Conservation (phyloP, 2,113 vertebrate species). For the Labrus mixtus region DNA sequence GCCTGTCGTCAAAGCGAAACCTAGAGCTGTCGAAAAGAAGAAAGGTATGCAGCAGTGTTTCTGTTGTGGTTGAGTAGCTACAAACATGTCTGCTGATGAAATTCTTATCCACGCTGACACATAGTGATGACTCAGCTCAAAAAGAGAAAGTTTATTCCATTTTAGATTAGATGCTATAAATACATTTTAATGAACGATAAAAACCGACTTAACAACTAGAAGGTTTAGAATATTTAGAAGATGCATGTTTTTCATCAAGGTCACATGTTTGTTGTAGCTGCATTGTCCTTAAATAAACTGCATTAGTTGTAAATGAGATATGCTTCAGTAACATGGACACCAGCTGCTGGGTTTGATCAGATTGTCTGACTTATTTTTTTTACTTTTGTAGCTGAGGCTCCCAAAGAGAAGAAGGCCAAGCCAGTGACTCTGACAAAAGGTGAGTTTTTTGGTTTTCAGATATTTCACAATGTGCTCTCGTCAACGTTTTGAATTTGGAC, state of each 20-base stretch:
- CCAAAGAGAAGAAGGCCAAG: neutral
- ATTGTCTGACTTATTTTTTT: neutral
- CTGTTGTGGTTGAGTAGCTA: neutral
- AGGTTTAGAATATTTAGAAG: too few species aligned
- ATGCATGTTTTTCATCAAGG: too few species aligned
- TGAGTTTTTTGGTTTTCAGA: neutral
- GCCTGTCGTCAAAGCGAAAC: constrained; percentile 3
- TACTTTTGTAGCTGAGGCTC: neutral
- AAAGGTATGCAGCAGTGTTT: constrained; percentile 49
- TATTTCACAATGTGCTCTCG: too few species aligned
- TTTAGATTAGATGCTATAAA: too few species aligned
- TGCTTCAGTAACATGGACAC: neutral
- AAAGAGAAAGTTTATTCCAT: neutral
- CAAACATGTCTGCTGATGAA: neutral
- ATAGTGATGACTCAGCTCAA: neutral
- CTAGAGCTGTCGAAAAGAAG: constrained; percentile 23
- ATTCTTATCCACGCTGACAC: neutral
- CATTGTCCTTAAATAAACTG: too few species aligned
- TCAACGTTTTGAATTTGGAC: too few species aligned
- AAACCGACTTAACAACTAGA: too few species aligned
- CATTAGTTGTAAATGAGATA: too few species aligned
- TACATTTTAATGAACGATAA: too few species aligned
- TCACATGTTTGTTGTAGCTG: too few species aligned
- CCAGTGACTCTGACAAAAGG: neutral
- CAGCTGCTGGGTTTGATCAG: neutral